phyloP scores from a whole-genome alignment of 2,113 vertebrate genomes.

The Tetraodon nigroviridis region DNA sequence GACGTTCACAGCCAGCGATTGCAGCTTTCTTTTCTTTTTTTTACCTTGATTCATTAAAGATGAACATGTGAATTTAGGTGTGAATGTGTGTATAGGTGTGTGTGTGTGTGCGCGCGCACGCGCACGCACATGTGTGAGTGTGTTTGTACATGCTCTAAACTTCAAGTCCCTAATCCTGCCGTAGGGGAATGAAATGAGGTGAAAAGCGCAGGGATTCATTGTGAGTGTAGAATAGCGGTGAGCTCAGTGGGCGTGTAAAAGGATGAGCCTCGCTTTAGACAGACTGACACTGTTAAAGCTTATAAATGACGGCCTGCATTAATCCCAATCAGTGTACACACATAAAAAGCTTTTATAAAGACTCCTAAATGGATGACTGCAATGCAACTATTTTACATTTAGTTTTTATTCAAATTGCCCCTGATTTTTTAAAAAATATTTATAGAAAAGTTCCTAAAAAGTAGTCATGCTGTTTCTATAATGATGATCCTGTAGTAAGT shows the following conservation, averaged over 20 bases:
- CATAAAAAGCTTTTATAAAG: background rate
- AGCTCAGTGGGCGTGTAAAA: conserved; percentile 53
- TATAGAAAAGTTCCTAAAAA: no score
- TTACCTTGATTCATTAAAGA: background rate
- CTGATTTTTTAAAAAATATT: no score
- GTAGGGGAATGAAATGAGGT: conserved; percentile 50
- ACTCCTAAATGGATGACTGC: background rate
- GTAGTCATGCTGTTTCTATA: no score
- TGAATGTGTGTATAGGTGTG: background rate
- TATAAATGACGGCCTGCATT: conserved; percentile 4
- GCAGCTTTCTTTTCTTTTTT: no score
- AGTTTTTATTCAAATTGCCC: background rate
- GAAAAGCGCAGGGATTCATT: conserved; percentile 38
- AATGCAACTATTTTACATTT: background rate
- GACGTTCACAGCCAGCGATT: no score
- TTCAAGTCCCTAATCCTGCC: conserved; percentile 48
- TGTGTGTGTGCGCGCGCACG: conserved; percentile 1
- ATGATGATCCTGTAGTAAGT: no score
- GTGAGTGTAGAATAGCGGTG: conserved; percentile 36
- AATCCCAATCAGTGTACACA: background rate
- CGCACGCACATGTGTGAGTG: conserved; percentile 1
- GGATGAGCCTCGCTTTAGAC: conserved; percentile 49
- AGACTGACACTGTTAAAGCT: conserved; percentile 44
- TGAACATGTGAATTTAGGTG: background rate
- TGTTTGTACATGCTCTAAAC: conserved; percentile 26